These are phyloP conservation scores for Heliconius nattereri DNA, from an alignment of 1,140 invertebrate species.

Conservation along the genomic window DNA sequence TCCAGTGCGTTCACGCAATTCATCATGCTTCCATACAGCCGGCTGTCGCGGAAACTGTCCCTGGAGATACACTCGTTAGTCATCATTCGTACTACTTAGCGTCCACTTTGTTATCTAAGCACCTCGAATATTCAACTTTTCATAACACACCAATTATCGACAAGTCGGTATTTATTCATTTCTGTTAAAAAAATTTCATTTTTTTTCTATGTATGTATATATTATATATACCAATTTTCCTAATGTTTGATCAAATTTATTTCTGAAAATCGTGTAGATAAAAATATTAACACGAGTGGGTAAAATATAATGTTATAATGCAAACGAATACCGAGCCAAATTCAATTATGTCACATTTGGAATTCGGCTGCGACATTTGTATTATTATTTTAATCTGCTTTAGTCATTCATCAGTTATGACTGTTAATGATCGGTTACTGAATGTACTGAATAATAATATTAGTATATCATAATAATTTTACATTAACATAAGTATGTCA, in stretches of 20 bases:
- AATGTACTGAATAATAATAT: background rate
- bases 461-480: background rate
- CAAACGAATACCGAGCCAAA: background rate
- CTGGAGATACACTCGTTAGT: conserved; percentile 60
- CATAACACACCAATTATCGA: background rate
- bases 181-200: too few species aligned
- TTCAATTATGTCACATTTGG: background rate
- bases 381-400: conserved; percentile 10
- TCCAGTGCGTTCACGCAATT: conserved; percentile 92
- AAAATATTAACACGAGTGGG: too few species aligned
- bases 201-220: too few species aligned
- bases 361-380: background rate
- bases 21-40: conserved; percentile 90
- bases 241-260: background rate
- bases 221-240: background rate
- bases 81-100: conserved; percentile 29
- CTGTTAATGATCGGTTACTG: background rate
- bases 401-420: background rate
- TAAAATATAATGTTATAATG: too few species aligned
- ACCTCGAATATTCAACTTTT: background rate
- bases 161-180: background rate
- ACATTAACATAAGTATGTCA: background rate
- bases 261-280: too few species aligned
- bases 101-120: conserved; percentile 2
- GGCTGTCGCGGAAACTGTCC: conserved; percentile 79